Evolutionary conservation across 2,888 invertebrate genomes (phyloP), one percentile per base, ranked within the genome.

Genomic region (Cryptophagus acutangulus): DNA sequence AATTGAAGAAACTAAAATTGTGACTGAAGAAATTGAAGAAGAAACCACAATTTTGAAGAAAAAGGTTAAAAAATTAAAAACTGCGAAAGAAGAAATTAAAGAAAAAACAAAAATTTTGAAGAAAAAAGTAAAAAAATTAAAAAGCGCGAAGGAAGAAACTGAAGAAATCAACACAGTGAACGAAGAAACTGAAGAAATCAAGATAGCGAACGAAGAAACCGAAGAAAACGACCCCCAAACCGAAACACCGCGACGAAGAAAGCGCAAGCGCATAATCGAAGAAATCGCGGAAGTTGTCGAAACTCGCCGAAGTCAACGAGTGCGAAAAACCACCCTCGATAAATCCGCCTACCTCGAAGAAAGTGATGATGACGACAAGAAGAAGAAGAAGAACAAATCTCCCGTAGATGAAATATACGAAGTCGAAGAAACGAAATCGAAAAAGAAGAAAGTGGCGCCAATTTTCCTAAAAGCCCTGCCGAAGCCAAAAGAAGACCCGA

Each of bases 391-490:
- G 20, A 26, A 28, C 6, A 45, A 36, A 40, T 37, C 10, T 18
- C 40, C 33, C 36, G 44, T 14, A 34, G 36, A 18, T 15, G 36
- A 35, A 13, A 35, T 38, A 37, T 18, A 20, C 18, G 39, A 36
- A 17, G 36, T 30, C 25, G 26, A 17, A 26, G 4, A 3, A n/a
- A 26, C n/a, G 3, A 26, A 3, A 3, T n/a, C 26, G 12, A 38
- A 46, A 26, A 1, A 41, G 4, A 55, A 65, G 28, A 83, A 82
- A 66, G 59, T 84, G 28, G 87, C 87, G 1, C 85, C 87, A n/a
- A 71, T 87, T 31, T 87, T 87, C 66, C 59, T 74, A 1, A 76
- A 59, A 46, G 25, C 56, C 3, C 47, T 66, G 26, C 64, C 73
- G 8, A 82, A 79, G 65, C 74, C 73, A 4, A 76, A 74, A 59